Percentiles rank a stretch among this genome's conserved stretches.
Conservation (phyloP, 1,140 invertebrate genomes). For the Calycopis cecrops region DNA sequence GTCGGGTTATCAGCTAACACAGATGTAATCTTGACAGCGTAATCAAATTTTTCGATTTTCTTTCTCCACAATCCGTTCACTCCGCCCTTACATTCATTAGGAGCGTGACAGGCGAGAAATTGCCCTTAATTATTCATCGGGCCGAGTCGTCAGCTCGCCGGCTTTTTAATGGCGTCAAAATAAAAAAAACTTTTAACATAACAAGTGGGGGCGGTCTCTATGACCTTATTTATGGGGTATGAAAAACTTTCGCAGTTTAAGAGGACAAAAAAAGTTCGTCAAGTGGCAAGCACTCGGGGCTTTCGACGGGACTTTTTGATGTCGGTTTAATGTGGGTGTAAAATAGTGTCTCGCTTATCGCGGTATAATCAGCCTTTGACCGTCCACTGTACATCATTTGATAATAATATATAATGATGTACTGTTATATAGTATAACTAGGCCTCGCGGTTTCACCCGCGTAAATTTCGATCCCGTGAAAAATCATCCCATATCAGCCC, state of each 20-base stretch:
- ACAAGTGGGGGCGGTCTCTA: constrained; percentile 55
- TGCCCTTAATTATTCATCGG: constrained; percentile 67
- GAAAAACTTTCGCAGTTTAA: constrained; percentile 32
- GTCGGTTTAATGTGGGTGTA: not conserved
- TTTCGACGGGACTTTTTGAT: constrained; percentile 26
- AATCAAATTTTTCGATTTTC: constrained; percentile 9
- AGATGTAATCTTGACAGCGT: constrained; percentile 2
- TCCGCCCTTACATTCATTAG: constrained; percentile 66
- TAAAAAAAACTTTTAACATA: constrained; percentile 60
- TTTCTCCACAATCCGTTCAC: constrained; percentile 26
- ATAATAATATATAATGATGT: no score
- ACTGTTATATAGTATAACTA: no score
- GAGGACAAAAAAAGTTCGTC: constrained; percentile 5
- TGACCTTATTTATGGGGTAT: constrained; percentile 55
- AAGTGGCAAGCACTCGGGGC: not conserved
- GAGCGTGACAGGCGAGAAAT: constrained; percentile 66
- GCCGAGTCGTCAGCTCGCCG: constrained; percentile 52
- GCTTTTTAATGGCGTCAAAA: constrained; percentile 61
- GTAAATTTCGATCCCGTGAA: no score
- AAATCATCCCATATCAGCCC: no score
- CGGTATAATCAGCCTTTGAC: no score
- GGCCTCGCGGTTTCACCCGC: no score
- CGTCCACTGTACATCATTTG: no score
- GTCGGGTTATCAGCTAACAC: no score
- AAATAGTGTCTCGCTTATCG: no score